These are phyloP conservation scores for Manis crassicaudata DNA, from an alignment of 2,797 vertebrate species.

Conservation along the genomic window DNA sequence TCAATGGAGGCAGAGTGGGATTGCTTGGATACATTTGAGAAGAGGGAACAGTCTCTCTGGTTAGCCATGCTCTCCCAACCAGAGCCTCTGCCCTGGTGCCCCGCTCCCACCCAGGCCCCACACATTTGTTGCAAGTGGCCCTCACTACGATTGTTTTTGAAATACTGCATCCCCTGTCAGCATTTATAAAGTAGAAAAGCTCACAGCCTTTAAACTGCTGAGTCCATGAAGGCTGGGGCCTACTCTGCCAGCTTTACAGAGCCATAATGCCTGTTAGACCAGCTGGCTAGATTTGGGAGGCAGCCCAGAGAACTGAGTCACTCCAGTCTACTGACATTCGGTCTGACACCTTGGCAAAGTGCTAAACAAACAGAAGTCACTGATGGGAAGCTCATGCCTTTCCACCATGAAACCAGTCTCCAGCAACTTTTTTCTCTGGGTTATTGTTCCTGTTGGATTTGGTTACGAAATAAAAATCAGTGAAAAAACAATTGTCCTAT, in stretches of 20 bases:
- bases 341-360: background rate
- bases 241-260: background rate
- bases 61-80: background rate
- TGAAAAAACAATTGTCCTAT: background rate
- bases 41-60: background rate
- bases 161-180: accelerated
- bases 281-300: background rate
- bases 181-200: background rate
- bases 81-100: background rate
- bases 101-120: background rate
- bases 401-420: background rate
- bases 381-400: background rate
- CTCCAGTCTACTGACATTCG: background rate
- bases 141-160: background rate
- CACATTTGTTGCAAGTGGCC: background rate
- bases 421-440: background rate
- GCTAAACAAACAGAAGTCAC: slow-evolving; percentile 24
- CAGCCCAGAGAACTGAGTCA: background rate
- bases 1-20: background rate
- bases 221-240: background rate
- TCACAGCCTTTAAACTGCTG: background rate
- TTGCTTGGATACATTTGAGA: background rate
- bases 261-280: background rate
- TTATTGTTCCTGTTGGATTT: background rate
- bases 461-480: slow-evolving; percentile 45